phyloP scores from a whole-genome alignment of 2,888 invertebrate species.

The Sphinx pinastri region DNA sequence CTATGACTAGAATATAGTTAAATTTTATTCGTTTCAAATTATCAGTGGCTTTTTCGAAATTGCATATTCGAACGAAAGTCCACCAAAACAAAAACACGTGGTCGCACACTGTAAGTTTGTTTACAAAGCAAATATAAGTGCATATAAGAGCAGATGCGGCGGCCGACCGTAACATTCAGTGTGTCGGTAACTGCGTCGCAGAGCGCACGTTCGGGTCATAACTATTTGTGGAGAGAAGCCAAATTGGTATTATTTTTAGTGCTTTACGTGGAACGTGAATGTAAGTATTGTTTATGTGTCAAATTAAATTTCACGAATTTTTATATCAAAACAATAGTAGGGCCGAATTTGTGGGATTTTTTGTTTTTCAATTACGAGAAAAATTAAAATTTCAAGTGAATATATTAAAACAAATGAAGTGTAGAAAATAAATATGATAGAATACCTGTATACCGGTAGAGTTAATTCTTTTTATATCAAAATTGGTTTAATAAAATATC shows the following conservation, averaged over 20 bases:
- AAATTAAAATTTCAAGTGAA: not conserved
- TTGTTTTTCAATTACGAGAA: too few relatives aligned
- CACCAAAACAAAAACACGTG: slow-evolving; percentile 23
- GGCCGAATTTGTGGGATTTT: too few relatives aligned
- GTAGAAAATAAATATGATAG: too few relatives aligned
- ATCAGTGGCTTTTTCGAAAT: too few relatives aligned
- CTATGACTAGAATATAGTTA: too few relatives aligned
- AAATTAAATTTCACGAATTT: not conserved
- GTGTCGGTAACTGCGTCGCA: not conserved
- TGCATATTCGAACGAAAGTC: not conserved
- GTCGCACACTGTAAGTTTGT: slow-evolving; percentile 14
- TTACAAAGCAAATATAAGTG: slow-evolving; percentile 24
- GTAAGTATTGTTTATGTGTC: slow-evolving; percentile 22
- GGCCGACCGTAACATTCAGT: slow-evolving; percentile 17
- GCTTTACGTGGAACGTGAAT: slow-evolving; percentile 6
- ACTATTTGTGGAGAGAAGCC: slow-evolving; percentile 13
- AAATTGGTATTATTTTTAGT: slow-evolving; percentile 23
- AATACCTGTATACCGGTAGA: too few relatives aligned
- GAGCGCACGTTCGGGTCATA: not conserved
- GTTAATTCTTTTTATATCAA: too few relatives aligned
- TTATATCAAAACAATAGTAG: not conserved
- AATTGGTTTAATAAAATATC: too few relatives aligned
- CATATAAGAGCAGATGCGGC: slow-evolving; percentile 17
- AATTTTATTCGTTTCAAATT: too few relatives aligned
- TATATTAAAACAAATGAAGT: not conserved